Base-by-base conservation (phyloP, 2,888 invertebrate species). In the Stictocephala bisonia region DNA sequence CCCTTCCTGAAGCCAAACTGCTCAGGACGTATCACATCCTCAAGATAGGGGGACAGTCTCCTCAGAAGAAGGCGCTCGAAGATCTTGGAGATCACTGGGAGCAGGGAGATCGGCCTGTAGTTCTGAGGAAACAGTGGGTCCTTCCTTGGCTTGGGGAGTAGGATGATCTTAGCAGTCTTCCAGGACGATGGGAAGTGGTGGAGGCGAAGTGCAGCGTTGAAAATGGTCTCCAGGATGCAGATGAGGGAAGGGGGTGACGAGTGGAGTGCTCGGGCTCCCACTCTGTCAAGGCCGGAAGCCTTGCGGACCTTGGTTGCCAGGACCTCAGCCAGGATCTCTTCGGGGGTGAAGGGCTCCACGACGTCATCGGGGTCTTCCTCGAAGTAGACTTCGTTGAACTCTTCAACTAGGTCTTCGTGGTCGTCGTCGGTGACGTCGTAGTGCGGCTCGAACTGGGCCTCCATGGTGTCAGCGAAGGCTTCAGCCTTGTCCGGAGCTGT, bases 1-100 rank as follows among this genome's bases (percentile, higher is more conserved):
- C 73, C 72, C 13, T 66, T 44, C 35, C 81, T 60, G 74, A 82
- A 82, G 4, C 81, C 81, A 67, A 81, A 81, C 77, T 82, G 81
- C n/a, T 80, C 73, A 2, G 68, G n/a, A 31, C 58, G 75, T 41
- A 76, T 31, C 6, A 71, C 40, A 9, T 64, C 67, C 9, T 20
- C 72, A 31, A 80, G 74, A 27, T 68, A 50, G 26, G 69, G 44
- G 9, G 74, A 73, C 1, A 82, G 22, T 72, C 72, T 53, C 26
- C 41, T 72, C 3, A 77, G 66, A n/a, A 79, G 58, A 13, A 79
- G 58, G 71, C 71, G 76, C 72, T 82, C 80, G 4, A 77, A 60
- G 2, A 81, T 11, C 73, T 81, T 81, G 26, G 78, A 69, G 13
- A 79, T n/a, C n/a, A 69, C 70, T 15, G 73, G 64, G 2, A 81